Evolutionary conservation across 2,113 vertebrate species (phyloP).

Genomic region (Nasalis larvatus): DNA sequence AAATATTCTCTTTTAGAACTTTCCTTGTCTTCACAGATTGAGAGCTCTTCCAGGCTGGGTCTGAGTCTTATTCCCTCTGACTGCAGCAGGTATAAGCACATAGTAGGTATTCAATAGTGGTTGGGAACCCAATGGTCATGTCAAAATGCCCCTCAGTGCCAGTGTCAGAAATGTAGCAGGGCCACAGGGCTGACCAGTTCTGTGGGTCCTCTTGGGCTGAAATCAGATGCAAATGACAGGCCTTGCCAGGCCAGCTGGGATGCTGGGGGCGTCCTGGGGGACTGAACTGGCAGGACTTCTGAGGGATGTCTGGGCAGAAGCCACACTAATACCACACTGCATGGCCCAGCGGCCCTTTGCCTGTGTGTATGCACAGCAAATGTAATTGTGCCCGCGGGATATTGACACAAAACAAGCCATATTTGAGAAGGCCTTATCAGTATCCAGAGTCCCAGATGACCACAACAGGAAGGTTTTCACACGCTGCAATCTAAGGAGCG

Average conservation of each 20-base stretch:
- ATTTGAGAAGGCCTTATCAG: slow-evolving; percentile 41
- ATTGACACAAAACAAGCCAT: slow-evolving; percentile 29
- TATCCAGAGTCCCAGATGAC: not conserved
- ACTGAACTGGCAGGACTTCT: not conserved
- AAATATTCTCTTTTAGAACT: not conserved
- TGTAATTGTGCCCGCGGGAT: slow-evolving; percentile 15
- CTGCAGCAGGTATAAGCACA: not conserved
- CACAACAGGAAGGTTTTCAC: not conserved
- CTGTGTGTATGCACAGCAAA: slow-evolving; percentile 27
- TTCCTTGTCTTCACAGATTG: not conserved
- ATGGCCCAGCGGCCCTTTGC: not conserved
- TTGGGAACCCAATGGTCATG: not conserved
- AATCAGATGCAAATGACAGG: not conserved
- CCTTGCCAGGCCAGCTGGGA: not conserved
- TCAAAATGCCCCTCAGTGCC: not conserved
- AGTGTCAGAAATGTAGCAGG: not conserved
- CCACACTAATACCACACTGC: not conserved
- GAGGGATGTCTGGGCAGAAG: slow-evolving; percentile 41
- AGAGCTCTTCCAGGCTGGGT: not conserved
- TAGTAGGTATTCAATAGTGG: not conserved
- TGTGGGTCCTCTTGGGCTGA: not conserved
- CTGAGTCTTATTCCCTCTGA: not conserved
- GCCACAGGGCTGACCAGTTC: not conserved
- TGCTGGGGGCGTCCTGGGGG: not conserved
- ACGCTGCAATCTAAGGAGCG: not conserved